Base-by-base conservation (phyloP, 2,113 vertebrate species). In the Microtus pennsylvanicus region DNA sequence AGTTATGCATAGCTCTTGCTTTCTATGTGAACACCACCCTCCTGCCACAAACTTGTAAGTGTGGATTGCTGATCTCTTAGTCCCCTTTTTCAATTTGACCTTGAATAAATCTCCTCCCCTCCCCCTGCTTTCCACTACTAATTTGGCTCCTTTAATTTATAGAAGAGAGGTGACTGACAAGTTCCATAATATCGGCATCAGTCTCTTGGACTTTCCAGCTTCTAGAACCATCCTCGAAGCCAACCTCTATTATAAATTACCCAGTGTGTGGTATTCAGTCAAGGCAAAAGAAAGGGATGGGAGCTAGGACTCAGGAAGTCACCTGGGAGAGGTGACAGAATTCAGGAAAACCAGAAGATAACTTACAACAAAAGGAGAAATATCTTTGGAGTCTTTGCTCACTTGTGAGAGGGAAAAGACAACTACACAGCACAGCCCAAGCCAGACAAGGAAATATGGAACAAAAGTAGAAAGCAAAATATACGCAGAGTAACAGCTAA, bases 391-490 rank as follows among this genome's bases (percentile, higher is more conserved):
- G 30, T 10, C 58, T 86, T 70, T 77, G 8, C 28, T 89, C 26
- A 63, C 22, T 52, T 17, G 26, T 28, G 45, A 55, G 35, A 92
- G 22, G 35, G 47, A 69, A 26, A 5, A 1, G 50, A 13, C 22
- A 50, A 28, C 30, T 3, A 2, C 0, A 16, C 7, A 10, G 30
- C 35, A 0, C 0, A 42, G 47, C 38, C 21, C 26, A 61, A 30
- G 35, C 21, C 26, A 24, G 75, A 55, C 58, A 21, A 69, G n/a
- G 17, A 3, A 2, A 0, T 6, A 7, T 22, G 50, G 28, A 50
- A 55, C 55, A 58, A 38, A 83, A 26, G 72, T 10, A 28, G 70
- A 63, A 50, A 55, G 24, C 42, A 50, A 13, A 13, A 21, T n/a
- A 3, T 5, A 7, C 7, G 6, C 26, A 61, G 26, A 5, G 3